Conservation (phyloP, 2,797 vertebrate species). For the Spizella passerina region DNA sequence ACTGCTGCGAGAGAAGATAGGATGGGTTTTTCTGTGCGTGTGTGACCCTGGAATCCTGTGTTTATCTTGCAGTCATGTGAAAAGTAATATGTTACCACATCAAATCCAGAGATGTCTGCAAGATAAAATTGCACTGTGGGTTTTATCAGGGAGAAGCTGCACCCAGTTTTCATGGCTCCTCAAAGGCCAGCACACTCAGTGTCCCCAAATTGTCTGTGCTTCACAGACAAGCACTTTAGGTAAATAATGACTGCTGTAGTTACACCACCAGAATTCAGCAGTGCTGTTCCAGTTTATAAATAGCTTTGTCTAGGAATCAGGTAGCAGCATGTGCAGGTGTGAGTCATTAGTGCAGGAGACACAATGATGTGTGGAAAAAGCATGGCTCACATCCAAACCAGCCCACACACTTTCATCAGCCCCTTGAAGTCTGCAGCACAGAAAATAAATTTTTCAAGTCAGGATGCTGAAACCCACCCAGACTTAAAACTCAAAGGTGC, state of each 20-base stretch:
- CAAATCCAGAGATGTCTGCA: not conserved
- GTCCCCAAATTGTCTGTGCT: not conserved
- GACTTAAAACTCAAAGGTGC: not conserved
- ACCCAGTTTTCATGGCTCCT: not conserved
- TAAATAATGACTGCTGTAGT: not conserved
- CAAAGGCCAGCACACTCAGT: not conserved
- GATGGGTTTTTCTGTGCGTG: not conserved
- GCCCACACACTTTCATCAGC: conserved; percentile 45
- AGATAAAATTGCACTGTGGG: not conserved
- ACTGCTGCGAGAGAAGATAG: not conserved
- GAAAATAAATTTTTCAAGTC: not conserved
- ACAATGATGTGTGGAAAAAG: conserved; percentile 57
- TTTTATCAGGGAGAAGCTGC: not conserved
- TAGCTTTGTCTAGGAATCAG: conserved; percentile 44
- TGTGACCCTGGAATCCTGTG: not conserved
- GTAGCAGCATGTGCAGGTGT: conserved; percentile 55
- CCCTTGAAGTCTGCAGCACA: conserved; percentile 36
- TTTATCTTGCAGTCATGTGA: not conserved
- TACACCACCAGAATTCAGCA: not conserved
- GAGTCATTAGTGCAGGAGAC: conserved; percentile 66
- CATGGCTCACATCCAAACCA: conserved; percentile 41
- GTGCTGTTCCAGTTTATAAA: conserved; percentile 32
- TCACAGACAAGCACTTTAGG: not conserved
- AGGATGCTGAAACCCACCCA: not conserved
- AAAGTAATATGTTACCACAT: not conserved